Evolutionary conservation across 2,888 invertebrate species (phyloP).

Genomic region (Leucania comma): DNA sequence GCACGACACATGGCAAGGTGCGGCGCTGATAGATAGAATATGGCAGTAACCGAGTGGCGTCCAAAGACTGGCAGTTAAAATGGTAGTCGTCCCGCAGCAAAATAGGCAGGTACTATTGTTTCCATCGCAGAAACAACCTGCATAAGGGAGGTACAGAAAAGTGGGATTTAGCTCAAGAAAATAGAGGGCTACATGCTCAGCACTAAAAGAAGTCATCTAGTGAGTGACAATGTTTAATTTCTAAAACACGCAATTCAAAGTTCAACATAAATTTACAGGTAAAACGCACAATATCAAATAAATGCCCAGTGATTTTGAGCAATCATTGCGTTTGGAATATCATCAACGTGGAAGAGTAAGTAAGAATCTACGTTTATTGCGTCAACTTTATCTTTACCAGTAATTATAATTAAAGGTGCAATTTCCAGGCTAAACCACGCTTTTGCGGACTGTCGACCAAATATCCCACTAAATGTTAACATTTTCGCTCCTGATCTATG

Average conservation of each 20-base stretch:
- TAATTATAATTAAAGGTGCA: neutral
- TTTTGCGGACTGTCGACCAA: slow-evolving; percentile 79
- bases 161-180: no score
- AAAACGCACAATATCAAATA: slow-evolving; percentile 83
- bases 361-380: slow-evolving; percentile 41
- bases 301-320: slow-evolving; percentile 84
- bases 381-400: neutral
- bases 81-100: no score
- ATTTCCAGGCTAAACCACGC: slow-evolving; percentile 82
- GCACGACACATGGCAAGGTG: no score
- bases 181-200: no score
- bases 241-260: neutral
- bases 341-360: slow-evolving; percentile 84
- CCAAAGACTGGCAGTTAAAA: no score
- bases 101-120: no score
- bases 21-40: no score
- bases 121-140: no score
- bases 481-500: slow-evolving; percentile 85
- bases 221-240: neutral
- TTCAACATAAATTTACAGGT: slow-evolving; percentile 73
- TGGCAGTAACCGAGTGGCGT: no score
- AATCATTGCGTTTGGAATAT: slow-evolving; percentile 88
- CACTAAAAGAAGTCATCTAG: no score
- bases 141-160: no score
- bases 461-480: slow-evolving; percentile 77